Evolutionary conservation across 2,888 invertebrate species (phyloP), one percentile per base, ranked within the genome.

Genomic region (Bedellia somnulentella): DNA sequence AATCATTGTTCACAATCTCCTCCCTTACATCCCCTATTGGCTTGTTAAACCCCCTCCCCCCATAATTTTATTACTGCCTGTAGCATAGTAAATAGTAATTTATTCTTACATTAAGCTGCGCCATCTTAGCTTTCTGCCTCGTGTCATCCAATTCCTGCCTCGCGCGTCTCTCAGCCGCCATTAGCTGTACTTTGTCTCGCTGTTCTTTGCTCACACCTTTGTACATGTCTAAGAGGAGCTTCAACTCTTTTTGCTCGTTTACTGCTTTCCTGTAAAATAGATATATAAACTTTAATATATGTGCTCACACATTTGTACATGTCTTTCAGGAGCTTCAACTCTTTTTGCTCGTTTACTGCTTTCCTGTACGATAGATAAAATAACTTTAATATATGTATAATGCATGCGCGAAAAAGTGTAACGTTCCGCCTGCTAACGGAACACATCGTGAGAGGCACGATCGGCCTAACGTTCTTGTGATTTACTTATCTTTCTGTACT

Each of bases 121-220:
- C 82, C 70, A 92, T 89, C 57, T 92, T 93, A 24, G 93, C 78
- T 52, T 90, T 89, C 50, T 87, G 86, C 1, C 88, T 81, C 32
- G 93, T 78, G 40, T 96, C 96, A 36, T 96, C 96, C 1, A 93
- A 78, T 57, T 97, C 96, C 31, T 89, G 88, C 15, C 93, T 70
- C 2, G 89, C 82, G 68, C 94, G 94, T 48, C 94, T 86, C 64
- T 97, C 96, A 1, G 90, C 88, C 0, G 94, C 93, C 95, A 96
- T 94, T 33, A 96, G 78, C 67, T 93, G 93, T 24, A 93, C 95
- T 70, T 96, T 96, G 57, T 97, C 96, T 4, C 96, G 79, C 56
- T 94, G 93, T 52, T 97, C 97, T 58, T 96, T 97, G 34, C 93
- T 89, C 5, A 92, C 92, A n/a, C 93, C 92, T 71, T 96, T 97